Evolutionary conservation across 2,888 invertebrate genomes (phyloP).

Genomic region (Baccha elongata): DNA sequence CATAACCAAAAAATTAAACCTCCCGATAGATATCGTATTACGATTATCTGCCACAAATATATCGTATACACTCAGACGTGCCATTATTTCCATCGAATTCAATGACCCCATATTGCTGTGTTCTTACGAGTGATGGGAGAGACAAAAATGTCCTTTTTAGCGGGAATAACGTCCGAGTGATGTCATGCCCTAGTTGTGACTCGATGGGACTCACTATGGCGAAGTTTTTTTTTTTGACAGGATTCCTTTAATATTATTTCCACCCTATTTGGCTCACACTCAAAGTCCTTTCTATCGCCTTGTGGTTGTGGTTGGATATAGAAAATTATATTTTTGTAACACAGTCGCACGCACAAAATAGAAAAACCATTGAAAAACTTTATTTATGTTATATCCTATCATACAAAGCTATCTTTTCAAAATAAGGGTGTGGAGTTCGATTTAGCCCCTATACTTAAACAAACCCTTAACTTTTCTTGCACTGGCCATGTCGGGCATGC

Average conservation of each 20-base stretch:
- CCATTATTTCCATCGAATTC: constrained; percentile 7
- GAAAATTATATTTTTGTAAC: constrained; percentile 25
- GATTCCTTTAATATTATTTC: constrained; percentile 28
- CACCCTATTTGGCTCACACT: constrained; percentile 31
- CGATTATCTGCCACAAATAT: constrained; percentile 9
- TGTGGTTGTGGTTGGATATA: background rate
- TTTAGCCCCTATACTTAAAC: background rate
- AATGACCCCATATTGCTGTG: constrained; percentile 28
- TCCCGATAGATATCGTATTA: constrained; percentile 11
- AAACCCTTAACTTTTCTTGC: constrained; percentile 10
- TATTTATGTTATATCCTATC: constrained; percentile 36
- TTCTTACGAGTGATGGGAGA: constrained; percentile 2
- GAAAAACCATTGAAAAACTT: constrained; percentile 32
- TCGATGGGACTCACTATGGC: background rate
- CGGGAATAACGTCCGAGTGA: constrained; percentile 46
- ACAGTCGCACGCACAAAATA: constrained; percentile 41
- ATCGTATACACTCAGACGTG: constrained; percentile 23
- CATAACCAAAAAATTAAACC: background rate
- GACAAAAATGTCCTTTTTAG: constrained; percentile 29
- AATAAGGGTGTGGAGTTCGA: constrained; percentile 27
- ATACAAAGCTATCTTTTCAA: constrained; percentile 16
- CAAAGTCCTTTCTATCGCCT: constrained; percentile 20
- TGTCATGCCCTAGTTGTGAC: constrained; percentile 59
- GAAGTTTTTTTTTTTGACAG: constrained; percentile 3
- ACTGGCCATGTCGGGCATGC: constrained; percentile 7